These are phyloP conservation scores for Tenthredo notha DNA, from an alignment of 2,888 invertebrate species.

Conservation along the genomic window DNA sequence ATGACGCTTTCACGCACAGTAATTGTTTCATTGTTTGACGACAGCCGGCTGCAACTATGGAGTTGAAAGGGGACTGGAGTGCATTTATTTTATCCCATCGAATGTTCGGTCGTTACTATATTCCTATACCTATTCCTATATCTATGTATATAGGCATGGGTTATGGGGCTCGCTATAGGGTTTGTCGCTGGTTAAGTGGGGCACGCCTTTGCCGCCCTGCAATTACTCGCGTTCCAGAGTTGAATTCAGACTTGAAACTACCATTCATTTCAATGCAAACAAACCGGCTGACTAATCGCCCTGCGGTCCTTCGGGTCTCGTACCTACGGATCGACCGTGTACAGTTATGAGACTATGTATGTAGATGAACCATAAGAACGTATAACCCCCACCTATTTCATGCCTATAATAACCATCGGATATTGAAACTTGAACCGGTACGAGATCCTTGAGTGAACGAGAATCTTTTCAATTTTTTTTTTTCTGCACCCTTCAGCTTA, in stretches of 20 bases:
- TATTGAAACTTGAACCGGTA: conserved; percentile 36
- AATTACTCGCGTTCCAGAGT: conserved; percentile 50
- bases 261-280: conserved; percentile 53
- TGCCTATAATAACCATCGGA: conserved; percentile 33
- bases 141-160: background rate
- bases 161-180: conserved; percentile 31
- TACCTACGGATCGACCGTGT: conserved; percentile 10
- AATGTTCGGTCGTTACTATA: background rate
- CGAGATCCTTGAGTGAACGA: background rate
- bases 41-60: conserved; percentile 38
- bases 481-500: background rate
- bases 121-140: background rate
- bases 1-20: conserved; percentile 49
- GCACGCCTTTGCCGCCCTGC: conserved; percentile 46
- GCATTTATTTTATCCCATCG: conserved; percentile 39
- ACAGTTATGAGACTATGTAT: background rate
- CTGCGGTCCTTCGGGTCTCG: conserved; percentile 43
- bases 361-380: conserved; percentile 15
- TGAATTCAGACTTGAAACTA: conserved; percentile 50
- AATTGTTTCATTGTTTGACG: conserved; percentile 49
- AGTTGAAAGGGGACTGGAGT: conserved; percentile 33
- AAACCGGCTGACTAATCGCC: conserved; percentile 52
- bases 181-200: conserved; percentile 47
- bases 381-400: conserved; percentile 2
- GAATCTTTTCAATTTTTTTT: background rate